Conservation (phyloP, 2,113 vertebrate species). For the Pedetes capensis region DNA sequence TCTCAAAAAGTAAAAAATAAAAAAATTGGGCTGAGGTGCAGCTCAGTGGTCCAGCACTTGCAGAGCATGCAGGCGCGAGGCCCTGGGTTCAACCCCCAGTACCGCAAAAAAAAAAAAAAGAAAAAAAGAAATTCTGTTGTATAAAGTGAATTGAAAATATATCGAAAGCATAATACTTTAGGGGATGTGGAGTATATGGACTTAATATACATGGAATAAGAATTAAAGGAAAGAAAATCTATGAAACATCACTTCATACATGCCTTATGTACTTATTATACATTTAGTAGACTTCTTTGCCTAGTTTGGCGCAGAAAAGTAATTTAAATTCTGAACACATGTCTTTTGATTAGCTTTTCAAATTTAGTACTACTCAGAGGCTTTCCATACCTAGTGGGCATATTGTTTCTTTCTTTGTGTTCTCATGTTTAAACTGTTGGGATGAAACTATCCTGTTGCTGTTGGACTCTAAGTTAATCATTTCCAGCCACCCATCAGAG, state of each 20-base stretch:
- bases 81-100: too few relatives aligned
- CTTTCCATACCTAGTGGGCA: neutral
- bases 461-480: neutral
- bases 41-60: too few relatives aligned
- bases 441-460: neutral
- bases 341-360: neutral
- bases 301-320: neutral
- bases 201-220: neutral
- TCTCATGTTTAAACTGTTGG: slow-evolving; percentile 3
- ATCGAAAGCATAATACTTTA: neutral
- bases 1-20: too few relatives aligned
- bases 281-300: neutral
- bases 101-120: too few relatives aligned
- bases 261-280: neutral
- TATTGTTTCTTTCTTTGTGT: slow-evolving; percentile 16
- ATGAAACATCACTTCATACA: neutral
- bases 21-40: too few relatives aligned
- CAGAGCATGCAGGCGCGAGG: too few relatives aligned
- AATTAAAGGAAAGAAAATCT: neutral
- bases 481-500: neutral
- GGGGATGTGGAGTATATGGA: neutral
- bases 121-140: too few relatives aligned
- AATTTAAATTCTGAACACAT: slow-evolving; percentile 10
- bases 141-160: slow-evolving; percentile 35
- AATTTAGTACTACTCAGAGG: neutral